These are phyloP conservation scores for Mustela nigripes DNA, from an alignment of 2,113 vertebrate genomes.

Conservation along the genomic window DNA sequence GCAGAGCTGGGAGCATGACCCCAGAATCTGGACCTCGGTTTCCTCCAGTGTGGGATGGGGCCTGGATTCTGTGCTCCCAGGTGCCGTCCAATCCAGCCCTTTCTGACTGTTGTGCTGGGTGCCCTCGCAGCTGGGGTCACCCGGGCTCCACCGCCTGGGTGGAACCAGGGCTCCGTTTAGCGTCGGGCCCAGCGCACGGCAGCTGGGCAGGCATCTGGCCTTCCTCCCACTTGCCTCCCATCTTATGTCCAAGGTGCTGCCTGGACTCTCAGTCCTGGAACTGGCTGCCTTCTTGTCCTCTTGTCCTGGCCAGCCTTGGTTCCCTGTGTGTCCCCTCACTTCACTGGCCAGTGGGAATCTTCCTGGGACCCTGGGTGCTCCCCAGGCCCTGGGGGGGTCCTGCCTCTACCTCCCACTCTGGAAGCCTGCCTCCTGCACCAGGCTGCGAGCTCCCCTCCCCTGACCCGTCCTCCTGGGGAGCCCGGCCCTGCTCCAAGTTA, in stretches of 20 bases:
- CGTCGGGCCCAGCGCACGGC: too few species aligned
- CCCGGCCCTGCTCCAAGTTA: not conserved
- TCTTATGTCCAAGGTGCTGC: not conserved
- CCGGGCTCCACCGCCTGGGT: rapidly evolving
- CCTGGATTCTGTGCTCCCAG: not conserved
- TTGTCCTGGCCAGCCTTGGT: not conserved
- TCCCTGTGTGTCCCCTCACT: too few species aligned
- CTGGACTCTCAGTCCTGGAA: rapidly evolving
- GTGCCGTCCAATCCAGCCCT: rapidly evolving
- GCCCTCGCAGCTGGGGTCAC: not conserved
- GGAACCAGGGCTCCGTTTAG: not conserved
- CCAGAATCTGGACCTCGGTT: not conserved
- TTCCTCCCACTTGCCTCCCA: too few species aligned
- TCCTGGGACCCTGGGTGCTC: not conserved
- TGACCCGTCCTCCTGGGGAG: rapidly evolving
- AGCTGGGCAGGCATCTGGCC: not conserved
- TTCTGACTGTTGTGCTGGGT: not conserved
- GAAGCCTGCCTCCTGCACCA: not conserved
- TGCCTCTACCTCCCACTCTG: rapidly evolving
- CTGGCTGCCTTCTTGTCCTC: not conserved
- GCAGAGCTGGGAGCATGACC: not conserved
- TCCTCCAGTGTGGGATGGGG: not conserved
- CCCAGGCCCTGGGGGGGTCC: not conserved
- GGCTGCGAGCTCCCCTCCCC: not conserved
- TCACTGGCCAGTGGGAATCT: not conserved